Percentiles rank a stretch among this genome's conserved stretches.
phyloP scores from a whole-genome alignment of 2,797 vertebrate species.

The Pachyuromys duprasi region DNA sequence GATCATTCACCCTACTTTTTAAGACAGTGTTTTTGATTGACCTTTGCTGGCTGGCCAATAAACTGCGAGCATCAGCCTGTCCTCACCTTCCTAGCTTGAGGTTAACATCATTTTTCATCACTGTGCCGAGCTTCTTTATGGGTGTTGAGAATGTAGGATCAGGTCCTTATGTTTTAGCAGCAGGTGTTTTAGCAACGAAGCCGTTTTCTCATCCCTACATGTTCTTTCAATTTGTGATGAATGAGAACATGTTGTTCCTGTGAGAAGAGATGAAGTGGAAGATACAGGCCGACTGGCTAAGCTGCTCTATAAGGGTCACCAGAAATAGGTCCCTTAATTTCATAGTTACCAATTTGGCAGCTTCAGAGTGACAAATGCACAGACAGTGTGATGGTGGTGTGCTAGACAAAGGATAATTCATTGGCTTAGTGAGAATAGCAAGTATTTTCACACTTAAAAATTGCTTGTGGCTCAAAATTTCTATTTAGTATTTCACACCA shows the following conservation, averaged over 20 bases:
- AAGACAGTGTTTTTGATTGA: background rate
- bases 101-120: background rate
- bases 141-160: background rate
- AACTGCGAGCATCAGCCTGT: background rate
- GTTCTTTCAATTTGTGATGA: background rate
- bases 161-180: background rate
- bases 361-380: background rate
- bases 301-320: background rate
- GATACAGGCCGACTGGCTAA: background rate
- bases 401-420: background rate
- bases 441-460: background rate
- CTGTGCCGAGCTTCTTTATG: background rate
- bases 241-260: background rate
- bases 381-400: too few species aligned
- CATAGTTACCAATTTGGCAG: background rate
- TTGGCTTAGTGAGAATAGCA: background rate
- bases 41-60: background rate
- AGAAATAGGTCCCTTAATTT: background rate
- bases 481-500: background rate
- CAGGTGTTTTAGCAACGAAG: background rate
- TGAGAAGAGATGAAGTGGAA: background rate
- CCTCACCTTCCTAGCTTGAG: too few species aligned
- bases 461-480: background rate
- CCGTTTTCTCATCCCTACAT: background rate
- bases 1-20: background rate